A percentile compares a stretch with the other conserved stretches of the same genome.
Evolutionary conservation across 23 tunicate species (phyloP).

Genomic region (Trididemnum nubilum): DNA sequence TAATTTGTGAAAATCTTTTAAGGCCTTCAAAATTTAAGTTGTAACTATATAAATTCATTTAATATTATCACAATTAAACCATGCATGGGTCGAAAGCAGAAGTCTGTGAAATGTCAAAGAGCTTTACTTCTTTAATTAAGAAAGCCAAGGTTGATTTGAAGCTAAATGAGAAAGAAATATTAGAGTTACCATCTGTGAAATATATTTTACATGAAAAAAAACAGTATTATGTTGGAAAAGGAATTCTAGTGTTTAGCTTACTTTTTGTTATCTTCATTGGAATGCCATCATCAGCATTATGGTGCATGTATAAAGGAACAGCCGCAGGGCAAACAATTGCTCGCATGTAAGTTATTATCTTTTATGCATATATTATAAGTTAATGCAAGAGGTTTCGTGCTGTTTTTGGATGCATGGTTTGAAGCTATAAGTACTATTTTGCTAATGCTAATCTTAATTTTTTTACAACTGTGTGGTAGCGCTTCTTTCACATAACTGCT

Average conservation of each 20-base stretch:
- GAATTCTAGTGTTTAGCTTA: constrained; percentile 11
- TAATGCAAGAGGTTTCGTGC: too few species aligned
- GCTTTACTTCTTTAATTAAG: constrained; percentile 25
- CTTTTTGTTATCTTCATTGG: constrained; percentile 36
- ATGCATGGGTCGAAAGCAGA: too few species aligned
- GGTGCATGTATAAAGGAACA: constrained; percentile 31
- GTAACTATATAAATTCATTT: too few species aligned
- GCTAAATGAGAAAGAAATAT: constrained; percentile 51
- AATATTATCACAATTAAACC: too few species aligned
- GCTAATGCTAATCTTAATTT: too few species aligned
- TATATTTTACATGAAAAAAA: constrained; percentile 30
- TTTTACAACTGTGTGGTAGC: too few species aligned
- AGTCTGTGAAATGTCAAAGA: neutral
- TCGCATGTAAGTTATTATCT: constrained; percentile 30
- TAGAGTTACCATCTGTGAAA: constrained; percentile 37
- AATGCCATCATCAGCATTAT: constrained; percentile 37
- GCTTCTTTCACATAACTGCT: too few species aligned
- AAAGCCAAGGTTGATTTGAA: constrained; percentile 53
- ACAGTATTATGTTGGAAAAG: constrained; percentile 21
- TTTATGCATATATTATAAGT: too few species aligned
- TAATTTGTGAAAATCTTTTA: too few species aligned
- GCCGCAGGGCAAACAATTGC: constrained; percentile 35
- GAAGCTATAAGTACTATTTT: too few species aligned
- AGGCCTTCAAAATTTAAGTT: too few species aligned
- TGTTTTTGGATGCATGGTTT: too few species aligned